These are phyloP conservation scores for Scatophagus argus DNA, from an alignment of 2,113 vertebrate genomes.

Conservation along the genomic window DNA sequence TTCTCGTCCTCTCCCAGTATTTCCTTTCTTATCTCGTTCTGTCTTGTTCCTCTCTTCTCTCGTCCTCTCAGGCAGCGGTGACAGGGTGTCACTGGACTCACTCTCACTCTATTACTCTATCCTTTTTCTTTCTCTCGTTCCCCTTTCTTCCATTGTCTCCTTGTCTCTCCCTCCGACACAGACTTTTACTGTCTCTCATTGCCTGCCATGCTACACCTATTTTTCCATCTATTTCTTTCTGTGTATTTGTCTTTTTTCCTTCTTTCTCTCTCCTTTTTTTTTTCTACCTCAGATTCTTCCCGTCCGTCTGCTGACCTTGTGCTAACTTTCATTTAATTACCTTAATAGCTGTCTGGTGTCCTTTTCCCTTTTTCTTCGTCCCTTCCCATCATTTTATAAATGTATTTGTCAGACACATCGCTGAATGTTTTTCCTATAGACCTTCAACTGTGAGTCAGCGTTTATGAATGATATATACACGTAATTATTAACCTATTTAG, in stretches of 20 bases:
- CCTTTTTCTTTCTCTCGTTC: background rate
- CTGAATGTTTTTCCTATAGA: slow-evolving; percentile 5
- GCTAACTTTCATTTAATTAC: slow-evolving; percentile 29
- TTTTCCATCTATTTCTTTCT: background rate
- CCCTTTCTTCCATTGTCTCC: background rate
- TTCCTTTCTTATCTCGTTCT: background rate
- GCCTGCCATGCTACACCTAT: background rate
- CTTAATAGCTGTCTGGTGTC: slow-evolving; percentile 33
- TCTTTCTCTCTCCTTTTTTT: slow-evolving; percentile 2
- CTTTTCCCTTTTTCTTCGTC: slow-evolving; percentile 4
- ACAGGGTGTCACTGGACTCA: too few species aligned
- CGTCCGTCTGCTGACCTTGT: slow-evolving; percentile 38
- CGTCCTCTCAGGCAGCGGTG: too few species aligned
- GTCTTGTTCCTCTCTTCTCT: background rate
- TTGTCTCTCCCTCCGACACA: background rate
- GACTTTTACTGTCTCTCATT: background rate
- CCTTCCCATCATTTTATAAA: slow-evolving; percentile 1
- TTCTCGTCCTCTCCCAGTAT: background rate
- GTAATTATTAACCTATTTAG: background rate
- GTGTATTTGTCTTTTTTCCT: background rate
- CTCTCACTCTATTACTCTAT: background rate
- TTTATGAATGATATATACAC: background rate
- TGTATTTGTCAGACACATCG: slow-evolving; percentile 2
- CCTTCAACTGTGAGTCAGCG: background rate
- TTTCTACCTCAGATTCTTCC: slow-evolving; percentile 4